phyloP scores from a whole-genome alignment of 2,888 invertebrate species.

The Choristoneura rosaceana region DNA sequence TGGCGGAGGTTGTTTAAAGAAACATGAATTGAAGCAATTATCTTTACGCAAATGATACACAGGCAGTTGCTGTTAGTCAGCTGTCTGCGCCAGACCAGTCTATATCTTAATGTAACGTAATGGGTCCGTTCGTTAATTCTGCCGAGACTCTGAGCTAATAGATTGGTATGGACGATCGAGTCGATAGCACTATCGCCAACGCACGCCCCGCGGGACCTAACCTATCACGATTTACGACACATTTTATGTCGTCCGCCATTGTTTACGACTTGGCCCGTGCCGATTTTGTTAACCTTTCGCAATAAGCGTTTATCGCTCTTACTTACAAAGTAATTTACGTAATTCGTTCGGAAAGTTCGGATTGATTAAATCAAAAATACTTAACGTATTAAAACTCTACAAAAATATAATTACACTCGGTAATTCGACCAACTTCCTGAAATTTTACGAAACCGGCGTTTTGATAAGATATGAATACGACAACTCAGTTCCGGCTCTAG shows the following conservation, averaged over 20 bases:
- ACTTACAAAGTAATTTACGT: slow-evolving; percentile 2
- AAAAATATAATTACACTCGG: background rate
- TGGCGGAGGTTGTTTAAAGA: background rate
- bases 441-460: background rate
- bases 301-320: slow-evolving; percentile 13
- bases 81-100: background rate
- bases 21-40: background rate
- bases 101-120: background rate
- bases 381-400: background rate
- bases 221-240: slow-evolving; percentile 29
- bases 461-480: slow-evolving; percentile 1
- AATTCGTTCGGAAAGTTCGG: background rate
- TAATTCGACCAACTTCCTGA: background rate
- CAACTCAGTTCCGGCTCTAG: background rate
- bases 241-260: slow-evolving; percentile 27
- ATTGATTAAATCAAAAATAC: background rate
- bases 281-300: slow-evolving; percentile 25
- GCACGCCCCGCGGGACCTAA: slow-evolving; percentile 17
- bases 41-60: background rate
- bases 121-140: background rate
- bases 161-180: slow-evolving; percentile 6
- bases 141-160: background rate
- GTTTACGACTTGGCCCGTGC: slow-evolving; percentile 18
- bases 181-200: slow-evolving; percentile 10
- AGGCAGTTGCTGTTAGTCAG: background rate